Conservation (phyloP, 2,113 vertebrate genomes). For the Coryphaenoides rupestris region DNA sequence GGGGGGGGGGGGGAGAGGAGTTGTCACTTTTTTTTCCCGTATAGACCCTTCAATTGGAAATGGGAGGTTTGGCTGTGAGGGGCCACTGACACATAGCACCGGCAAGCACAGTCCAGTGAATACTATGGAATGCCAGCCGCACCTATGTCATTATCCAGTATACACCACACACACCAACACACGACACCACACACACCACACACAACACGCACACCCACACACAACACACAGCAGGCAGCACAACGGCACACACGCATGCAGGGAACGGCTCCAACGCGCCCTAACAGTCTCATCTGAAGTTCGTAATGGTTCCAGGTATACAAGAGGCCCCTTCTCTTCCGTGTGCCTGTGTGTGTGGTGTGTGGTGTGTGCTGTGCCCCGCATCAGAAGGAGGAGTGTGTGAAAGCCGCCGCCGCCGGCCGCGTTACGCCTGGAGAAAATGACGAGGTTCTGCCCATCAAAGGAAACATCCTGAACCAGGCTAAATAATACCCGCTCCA, state of each 20-base stretch:
- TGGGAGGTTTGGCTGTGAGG: conserved; percentile 7
- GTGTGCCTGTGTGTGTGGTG: conserved; percentile 55
- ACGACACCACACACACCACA: neutral
- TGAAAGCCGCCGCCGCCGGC: conserved; percentile 55
- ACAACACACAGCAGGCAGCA: neutral
- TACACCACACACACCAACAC: conserved; percentile 17
- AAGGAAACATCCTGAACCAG: conserved; percentile 62
- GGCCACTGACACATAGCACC: conserved; percentile 27
- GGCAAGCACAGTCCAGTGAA: conserved; percentile 32
- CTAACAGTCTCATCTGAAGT: conserved; percentile 52
- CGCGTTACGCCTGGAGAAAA: conserved; percentile 62
- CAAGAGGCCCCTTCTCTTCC: conserved; percentile 52
- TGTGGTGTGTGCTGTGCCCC: too few species aligned
- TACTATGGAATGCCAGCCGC: conserved; percentile 35
- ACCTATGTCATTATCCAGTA: conserved; percentile 45
- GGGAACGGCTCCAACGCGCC: conserved; percentile 17
- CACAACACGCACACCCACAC: neutral
- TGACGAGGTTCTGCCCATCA: conserved; percentile 61
- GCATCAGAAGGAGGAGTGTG: conserved; percentile 57
- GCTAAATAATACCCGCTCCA: conserved; percentile 59
- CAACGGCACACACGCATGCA: conserved; percentile 1
- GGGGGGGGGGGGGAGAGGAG: too few species aligned
- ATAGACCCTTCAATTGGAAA: conserved; percentile 11
- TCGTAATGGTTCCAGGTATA: conserved; percentile 64
- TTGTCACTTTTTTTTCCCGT: too few species aligned